phyloP scores from a whole-genome alignment of 2,888 invertebrate species.

The Nezara viridula region DNA sequence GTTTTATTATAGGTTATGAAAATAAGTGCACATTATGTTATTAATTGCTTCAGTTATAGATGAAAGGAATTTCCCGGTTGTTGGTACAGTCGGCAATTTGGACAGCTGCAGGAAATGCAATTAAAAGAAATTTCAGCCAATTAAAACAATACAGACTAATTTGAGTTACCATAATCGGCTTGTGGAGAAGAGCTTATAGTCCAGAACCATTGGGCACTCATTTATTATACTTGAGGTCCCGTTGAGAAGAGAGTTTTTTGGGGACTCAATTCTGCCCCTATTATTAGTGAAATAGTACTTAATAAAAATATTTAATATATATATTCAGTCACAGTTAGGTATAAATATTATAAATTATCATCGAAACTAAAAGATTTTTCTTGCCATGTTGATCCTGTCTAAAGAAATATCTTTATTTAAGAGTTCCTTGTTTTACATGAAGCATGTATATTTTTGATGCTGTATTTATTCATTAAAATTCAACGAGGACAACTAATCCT shows the following conservation, averaged over 20 bases:
- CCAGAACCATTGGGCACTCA: not conserved
- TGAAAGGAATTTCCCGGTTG: not conserved
- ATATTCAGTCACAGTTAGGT: too few species aligned
- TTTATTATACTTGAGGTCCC: not conserved
- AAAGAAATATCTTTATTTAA: too few species aligned
- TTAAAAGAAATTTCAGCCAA: not conserved
- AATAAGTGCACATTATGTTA: not conserved
- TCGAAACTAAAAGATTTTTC: too few species aligned
- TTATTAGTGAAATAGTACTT: not conserved
- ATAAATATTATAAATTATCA: too few species aligned
- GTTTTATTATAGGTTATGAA: not conserved
- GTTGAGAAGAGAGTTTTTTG: not conserved
- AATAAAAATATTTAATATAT: not conserved
- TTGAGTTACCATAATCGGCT: not conserved
- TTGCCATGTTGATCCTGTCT: too few species aligned
- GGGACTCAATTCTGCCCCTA: not conserved
- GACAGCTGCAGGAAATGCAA: slow-evolving; percentile 22
- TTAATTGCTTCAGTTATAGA: slow-evolving; percentile 1
- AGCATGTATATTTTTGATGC: too few species aligned
- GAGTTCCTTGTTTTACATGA: too few species aligned
- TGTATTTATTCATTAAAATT: not conserved
- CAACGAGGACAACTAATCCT: not conserved
- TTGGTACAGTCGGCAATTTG: not conserved
- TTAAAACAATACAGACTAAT: not conserved
- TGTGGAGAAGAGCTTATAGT: not conserved